Conservation (phyloP, 2,888 invertebrate genomes). For the Dermolepida albohirtum region DNA sequence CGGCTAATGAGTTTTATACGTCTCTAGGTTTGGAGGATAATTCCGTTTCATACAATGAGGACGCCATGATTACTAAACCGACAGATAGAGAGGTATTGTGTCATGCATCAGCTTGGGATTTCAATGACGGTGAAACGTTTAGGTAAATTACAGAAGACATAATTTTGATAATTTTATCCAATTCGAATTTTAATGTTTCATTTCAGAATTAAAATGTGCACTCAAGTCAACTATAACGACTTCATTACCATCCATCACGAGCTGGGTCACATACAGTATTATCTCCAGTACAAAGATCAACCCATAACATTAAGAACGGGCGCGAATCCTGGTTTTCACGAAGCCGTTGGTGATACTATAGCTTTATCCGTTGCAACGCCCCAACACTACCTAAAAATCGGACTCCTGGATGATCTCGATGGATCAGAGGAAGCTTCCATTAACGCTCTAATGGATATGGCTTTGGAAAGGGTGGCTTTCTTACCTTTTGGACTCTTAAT, state of each 20-base stretch:
- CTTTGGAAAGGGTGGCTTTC: slow-evolving; percentile 67
- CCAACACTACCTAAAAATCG: slow-evolving; percentile 65
- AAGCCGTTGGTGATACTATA: slow-evolving; percentile 73
- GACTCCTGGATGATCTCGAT: slow-evolving; percentile 59
- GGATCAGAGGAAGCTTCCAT: slow-evolving; percentile 62
- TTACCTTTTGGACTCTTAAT: slow-evolving; percentile 70
- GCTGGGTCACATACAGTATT: slow-evolving; percentile 77
- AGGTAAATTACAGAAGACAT: slow-evolving; percentile 64
- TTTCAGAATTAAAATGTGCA: slow-evolving; percentile 72
- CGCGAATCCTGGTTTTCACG: slow-evolving; percentile 73
- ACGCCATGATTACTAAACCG: slow-evolving; percentile 71
- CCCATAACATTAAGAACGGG: slow-evolving; percentile 68
- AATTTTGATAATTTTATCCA: no score
- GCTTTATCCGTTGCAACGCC: slow-evolving; percentile 70
- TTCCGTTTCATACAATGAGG: slow-evolving; percentile 69
- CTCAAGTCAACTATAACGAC: slow-evolving; percentile 68
- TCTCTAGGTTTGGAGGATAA: slow-evolving; percentile 73
- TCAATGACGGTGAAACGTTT: slow-evolving; percentile 74
- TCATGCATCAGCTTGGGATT: slow-evolving; percentile 77
- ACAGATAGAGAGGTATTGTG: slow-evolving; percentile 71
- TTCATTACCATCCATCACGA: slow-evolving; percentile 80
- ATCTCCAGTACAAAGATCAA: slow-evolving; percentile 70
- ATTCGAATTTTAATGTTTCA: background rate
- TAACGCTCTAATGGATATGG: slow-evolving; percentile 66
- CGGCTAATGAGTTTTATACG: slow-evolving; percentile 72